Evolutionary conservation across 2,113 vertebrate genomes (phyloP).

Genomic region (Labeo rohita): DNA sequence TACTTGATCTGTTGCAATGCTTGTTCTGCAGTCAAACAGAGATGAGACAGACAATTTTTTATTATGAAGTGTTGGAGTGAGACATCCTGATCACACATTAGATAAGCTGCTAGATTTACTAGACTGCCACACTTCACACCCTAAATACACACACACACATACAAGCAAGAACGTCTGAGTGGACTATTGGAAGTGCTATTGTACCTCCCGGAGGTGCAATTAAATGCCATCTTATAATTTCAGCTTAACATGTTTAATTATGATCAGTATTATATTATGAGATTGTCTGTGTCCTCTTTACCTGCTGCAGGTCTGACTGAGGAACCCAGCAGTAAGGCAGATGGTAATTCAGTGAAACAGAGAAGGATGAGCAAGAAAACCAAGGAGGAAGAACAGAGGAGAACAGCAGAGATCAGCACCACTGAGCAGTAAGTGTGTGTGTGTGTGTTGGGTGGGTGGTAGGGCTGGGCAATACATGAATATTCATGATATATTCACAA

Average conservation of each 20-base stretch:
- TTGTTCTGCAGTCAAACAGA: not conserved
- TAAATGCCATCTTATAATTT: not conserved
- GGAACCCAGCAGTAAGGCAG: slow-evolving; percentile 82
- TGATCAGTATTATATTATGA: not conserved
- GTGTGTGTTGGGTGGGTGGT: not conserved
- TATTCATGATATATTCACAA: not conserved
- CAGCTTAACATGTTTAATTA: not conserved
- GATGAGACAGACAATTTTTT: not conserved
- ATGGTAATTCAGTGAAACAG: slow-evolving; percentile 81
- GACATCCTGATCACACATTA: slow-evolving; percentile 19
- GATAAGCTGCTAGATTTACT: not conserved
- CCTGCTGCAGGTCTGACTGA: slow-evolving; percentile 84
- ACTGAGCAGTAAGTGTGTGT: slow-evolving; percentile 85
- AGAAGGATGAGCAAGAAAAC: slow-evolving; percentile 82
- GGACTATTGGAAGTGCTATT: not conserved
- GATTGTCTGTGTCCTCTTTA: slow-evolving; percentile 18
- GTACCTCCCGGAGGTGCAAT: not conserved
- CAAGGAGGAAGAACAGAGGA: slow-evolving; percentile 80
- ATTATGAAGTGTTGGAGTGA: not conserved
- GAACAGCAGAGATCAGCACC: slow-evolving; percentile 81
- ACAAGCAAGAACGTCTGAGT: not conserved
- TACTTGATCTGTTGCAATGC: not conserved
- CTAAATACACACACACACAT: not conserved
- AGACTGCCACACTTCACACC: slow-evolving; percentile 22
- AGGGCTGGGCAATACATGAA: not conserved